Percentiles rank a stretch among this genome's conserved stretches.
Evolutionary conservation across 2,113 vertebrate species (phyloP).

Genomic region (Alethe diademata): DNA sequence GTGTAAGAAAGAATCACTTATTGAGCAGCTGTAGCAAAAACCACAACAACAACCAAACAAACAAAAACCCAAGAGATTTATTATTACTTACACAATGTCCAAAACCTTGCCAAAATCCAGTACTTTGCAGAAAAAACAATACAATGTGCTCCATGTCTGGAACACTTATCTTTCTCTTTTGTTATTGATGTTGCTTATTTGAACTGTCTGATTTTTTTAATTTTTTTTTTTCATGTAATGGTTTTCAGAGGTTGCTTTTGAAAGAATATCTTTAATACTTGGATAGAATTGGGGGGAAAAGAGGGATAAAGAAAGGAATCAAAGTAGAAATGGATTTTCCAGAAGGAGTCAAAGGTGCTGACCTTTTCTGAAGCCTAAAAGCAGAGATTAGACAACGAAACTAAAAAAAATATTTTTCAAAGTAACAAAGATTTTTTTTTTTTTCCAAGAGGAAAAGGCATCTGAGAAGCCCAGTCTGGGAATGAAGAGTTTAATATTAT

Average conservation of each 20-base stretch:
- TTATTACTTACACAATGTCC: background rate
- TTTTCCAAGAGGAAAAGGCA: background rate
- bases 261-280: background rate
- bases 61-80: background rate
- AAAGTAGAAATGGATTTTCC: background rate
- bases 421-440: background rate
- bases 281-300: rapidly evolving
- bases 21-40: background rate
- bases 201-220: background rate
- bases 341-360: background rate
- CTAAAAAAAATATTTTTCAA: background rate
- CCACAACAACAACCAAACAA: background rate
- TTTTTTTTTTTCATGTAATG: background rate
- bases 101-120: background rate
- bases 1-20: background rate
- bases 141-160: background rate
- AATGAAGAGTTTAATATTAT: background rate
- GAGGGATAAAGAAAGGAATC: background rate
- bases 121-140: background rate
- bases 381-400: background rate
- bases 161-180: background rate
- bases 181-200: background rate
- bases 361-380: background rate
- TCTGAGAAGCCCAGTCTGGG: background rate
- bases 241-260: background rate